phyloP scores from a whole-genome alignment of 2,113 vertebrate species.

The Capreolus pygargus region DNA sequence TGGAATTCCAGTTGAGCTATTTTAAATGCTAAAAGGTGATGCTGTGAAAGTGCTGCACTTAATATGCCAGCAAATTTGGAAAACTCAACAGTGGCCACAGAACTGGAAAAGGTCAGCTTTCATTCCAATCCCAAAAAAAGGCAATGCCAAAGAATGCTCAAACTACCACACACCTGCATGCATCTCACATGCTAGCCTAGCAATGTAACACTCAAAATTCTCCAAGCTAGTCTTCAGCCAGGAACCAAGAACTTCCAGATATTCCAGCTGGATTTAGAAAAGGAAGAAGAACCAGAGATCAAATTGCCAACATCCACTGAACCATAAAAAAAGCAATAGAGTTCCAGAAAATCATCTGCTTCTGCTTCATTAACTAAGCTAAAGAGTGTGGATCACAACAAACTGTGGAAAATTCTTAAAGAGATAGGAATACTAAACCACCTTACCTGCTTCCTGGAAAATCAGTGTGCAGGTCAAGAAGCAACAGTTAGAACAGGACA shows the following conservation, averaged over 20 bases:
- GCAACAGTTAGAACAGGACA: background rate
- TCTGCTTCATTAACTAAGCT: background rate
- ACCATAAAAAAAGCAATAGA: background rate
- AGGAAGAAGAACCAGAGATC: background rate
- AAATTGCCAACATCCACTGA: background rate
- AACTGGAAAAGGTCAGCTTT: background rate
- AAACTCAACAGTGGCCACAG: background rate
- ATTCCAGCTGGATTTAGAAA: background rate
- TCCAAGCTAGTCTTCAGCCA: background rate
- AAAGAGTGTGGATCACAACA: background rate
- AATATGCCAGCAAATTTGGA: background rate
- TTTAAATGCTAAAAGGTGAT: background rate
- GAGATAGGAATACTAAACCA: background rate
- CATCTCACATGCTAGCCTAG: background rate
- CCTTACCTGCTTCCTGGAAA: background rate
- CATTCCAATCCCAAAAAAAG: background rate
- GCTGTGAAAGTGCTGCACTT: background rate
- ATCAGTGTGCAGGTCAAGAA: background rate
- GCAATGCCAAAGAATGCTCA: background rate
- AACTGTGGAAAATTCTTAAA: background rate
- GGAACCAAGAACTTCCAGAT: background rate
- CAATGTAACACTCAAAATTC: background rate
- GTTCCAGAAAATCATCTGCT: background rate
- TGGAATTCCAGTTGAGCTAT: background rate
- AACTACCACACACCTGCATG: background rate